Base-by-base conservation (phyloP, 2,113 vertebrate species). In the Hippolais icterina region DNA sequence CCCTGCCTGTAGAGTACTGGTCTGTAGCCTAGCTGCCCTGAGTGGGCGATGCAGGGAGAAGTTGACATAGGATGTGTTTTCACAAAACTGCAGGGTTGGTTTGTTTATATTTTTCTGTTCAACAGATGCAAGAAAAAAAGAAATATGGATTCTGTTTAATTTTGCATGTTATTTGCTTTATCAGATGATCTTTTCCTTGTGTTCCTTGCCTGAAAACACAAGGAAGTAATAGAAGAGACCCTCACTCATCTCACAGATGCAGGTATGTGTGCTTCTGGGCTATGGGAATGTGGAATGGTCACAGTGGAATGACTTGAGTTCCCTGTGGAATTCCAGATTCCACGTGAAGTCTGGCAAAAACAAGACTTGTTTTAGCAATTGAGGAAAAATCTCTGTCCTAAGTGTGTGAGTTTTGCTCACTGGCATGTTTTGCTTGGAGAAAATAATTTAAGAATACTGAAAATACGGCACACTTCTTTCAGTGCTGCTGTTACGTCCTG, bases 251-350 rank as follows among this genome's bases (percentile, higher is more conserved):
- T 52, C 37, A 0, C 8, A 21, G 63, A 5, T 14, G 29, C 41
- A 80, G 86, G 75, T 83, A 27, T 2, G 44, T 20, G 50, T 44
- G 47, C 68, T 66, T 72, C 83, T 33, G 83, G 31, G 74, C 0
- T 0, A 1, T 0, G 0, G 53, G 18, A 24, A n/a, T 9, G 1
- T 31, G 72, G 35, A 52, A 21, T 5, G 31, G 35, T 44, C 41
- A 16, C 5, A 64, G 59, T 7, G 12, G 46, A 54, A 35, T 1
- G 1, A 60, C 4, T 0, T 2, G 29, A 42, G n/a, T 33, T 86
- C 46, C 35, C n/a, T 69, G 5, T 20, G n/a, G 20, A 49, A 75
- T 59, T 50, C 13, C 68, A 78, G 81, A 53, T 15, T 22, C 59
- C 41, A 14, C 2, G 0, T 4, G 16, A 52, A 54, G 9, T 37